A percentile compares a stretch with the other conserved stretches of the same genome.
Evolutionary conservation across 2,113 vertebrate species (phyloP).

Genomic region (Turdus rufiventris): DNA sequence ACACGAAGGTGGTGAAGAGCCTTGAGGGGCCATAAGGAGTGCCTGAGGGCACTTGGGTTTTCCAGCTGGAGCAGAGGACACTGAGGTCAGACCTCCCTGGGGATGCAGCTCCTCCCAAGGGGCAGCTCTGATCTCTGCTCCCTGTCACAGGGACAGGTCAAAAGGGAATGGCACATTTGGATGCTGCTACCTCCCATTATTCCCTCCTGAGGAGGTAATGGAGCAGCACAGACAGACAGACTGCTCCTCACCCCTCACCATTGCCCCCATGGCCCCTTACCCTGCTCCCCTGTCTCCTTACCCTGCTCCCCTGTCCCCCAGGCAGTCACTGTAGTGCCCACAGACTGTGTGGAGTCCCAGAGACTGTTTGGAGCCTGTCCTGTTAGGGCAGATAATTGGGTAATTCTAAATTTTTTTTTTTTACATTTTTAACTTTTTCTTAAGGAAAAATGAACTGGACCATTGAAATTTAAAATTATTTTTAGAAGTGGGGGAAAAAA

Average conservation of each 20-base stretch:
- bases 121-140: not conserved
- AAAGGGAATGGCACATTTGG: not conserved
- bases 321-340: not conserved
- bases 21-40: not conserved
- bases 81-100: not conserved
- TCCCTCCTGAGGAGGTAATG: not conserved
- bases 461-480: not conserved
- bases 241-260: not conserved
- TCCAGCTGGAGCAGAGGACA: not conserved
- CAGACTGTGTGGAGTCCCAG: not conserved
- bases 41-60: not conserved
- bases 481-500: not conserved
- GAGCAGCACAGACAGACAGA: not conserved
- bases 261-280: too few species aligned
- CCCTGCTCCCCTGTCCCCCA: not conserved
- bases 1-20: accelerated
- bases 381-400: not conserved
- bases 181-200: not conserved
- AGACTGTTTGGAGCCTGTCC: not conserved
- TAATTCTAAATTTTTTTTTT: not conserved
- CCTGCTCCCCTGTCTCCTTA: not conserved
- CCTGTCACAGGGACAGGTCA: not conserved
- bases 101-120: not conserved
- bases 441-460: not conserved
- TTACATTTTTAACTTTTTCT: not conserved